Base-by-base conservation (phyloP, 2,888 invertebrate genomes). In the Agelastica alni region DNA sequence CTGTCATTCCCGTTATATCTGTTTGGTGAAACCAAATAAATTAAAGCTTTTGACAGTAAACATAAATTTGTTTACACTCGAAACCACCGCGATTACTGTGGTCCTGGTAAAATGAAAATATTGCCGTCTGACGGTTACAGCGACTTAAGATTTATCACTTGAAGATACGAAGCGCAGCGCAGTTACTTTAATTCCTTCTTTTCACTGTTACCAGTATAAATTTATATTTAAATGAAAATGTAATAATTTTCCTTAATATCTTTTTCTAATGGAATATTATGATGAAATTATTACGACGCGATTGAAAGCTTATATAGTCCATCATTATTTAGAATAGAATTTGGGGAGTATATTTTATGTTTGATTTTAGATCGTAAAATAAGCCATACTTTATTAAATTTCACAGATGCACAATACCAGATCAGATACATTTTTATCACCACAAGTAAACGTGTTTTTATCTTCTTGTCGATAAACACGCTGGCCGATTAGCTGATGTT, bases 11-110 rank as follows among this genome's bases (percentile, higher is more conserved):
- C 12, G 47, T 26, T 51, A 46, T 55, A 52, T 32, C 34, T 37
- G 53, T 13, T 45, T n/a, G 17, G 37, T 54, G 28, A 30, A 42
- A 52, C 37, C 31, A 49, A 49, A 49, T 57, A 54, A 57, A 51
- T 52, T 49, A 42, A 41, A 45, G 48, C 43, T 51, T 51, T 47
- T 52, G 54, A 52, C 59, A 45, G 28, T 41, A 7, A 48, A 48
- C 46, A 57, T 57, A 52, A 54, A 52, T 57, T 51, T 59, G 59
- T 59, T 59, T 52, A 57, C 54, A 48, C 36, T 48, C 37, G 34
- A 48, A 49, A 53, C 48, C 48, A 44, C 48, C 34, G 47, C 42
- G 53, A 48, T 53, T 43, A 48, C 43, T 32, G 34, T 22, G 43
- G 43, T 18, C n/a, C 14, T 13, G 20, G n/a, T 12, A 10, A 30